These are phyloP conservation scores for Salticus scenicus DNA, from an alignment of 2,888 invertebrate genomes.

Conservation along the genomic window DNA sequence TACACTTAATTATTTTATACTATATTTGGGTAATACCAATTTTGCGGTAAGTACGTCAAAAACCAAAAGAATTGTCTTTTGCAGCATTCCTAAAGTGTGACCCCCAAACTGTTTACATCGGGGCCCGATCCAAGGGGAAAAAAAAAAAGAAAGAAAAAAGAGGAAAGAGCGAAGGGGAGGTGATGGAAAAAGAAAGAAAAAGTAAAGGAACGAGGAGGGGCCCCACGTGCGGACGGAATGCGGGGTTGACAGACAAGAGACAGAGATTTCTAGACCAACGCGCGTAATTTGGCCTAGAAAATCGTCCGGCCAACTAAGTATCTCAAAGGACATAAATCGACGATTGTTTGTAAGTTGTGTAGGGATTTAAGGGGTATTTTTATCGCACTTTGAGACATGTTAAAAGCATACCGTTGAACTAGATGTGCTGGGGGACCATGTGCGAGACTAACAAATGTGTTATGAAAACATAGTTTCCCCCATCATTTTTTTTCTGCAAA, in stretches of 20 bases:
- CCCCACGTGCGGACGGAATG: conserved; percentile 46
- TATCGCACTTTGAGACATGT: neutral
- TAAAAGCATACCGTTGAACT: neutral
- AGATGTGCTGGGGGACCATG: neutral
- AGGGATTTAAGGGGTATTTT: neutral
- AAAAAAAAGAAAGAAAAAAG: conserved; percentile 9
- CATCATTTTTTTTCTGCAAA: no score
- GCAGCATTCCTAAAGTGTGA: conserved; percentile 48
- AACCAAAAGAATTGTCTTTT: neutral
- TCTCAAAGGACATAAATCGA: conserved; percentile 33
- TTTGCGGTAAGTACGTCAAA: no score
- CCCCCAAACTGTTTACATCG: conserved; percentile 37
- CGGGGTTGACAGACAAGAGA: conserved; percentile 49
- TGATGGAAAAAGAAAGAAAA: neutral
- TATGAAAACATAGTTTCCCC: no score
- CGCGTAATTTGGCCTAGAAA: conserved; percentile 50
- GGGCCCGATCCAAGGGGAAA: neutral
- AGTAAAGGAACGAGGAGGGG: neutral
- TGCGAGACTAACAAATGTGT: neutral
- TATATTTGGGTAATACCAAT: no score
- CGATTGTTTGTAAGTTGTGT: conserved; percentile 43
- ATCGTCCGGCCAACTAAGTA: neutral
- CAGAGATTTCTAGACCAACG: conserved; percentile 31
- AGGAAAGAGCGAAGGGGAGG: conserved; percentile 8
- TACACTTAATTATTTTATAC: no score